Conservation (phyloP, 2,113 vertebrate genomes). For the Calonectris borealis region DNA sequence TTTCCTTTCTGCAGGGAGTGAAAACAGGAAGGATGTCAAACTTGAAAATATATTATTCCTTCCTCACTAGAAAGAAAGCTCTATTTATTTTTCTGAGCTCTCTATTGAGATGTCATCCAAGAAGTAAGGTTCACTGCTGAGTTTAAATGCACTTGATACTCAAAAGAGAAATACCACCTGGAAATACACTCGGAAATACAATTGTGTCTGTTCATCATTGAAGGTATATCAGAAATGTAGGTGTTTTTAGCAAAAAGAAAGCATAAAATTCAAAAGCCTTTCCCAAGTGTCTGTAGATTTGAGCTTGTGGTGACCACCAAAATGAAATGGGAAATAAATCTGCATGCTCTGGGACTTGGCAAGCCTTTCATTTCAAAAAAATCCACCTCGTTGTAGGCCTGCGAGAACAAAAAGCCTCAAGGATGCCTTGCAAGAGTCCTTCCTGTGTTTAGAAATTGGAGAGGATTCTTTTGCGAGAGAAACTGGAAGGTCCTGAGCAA, state of each 20-base stretch:
- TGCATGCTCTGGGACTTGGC: not conserved
- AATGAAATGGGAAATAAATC: not conserved
- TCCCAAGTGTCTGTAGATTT: not conserved
- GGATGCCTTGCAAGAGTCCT: not conserved
- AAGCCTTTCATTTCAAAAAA: not conserved
- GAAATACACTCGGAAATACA: not conserved
- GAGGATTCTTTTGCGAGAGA: not conserved
- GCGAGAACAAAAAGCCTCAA: not conserved
- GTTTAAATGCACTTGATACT: constrained; percentile 22
- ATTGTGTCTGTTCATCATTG: not conserved
- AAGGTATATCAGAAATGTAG: not conserved
- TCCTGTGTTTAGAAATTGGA: not conserved
- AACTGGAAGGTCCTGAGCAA: not conserved
- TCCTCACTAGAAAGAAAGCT: constrained; percentile 21
- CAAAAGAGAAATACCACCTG: not conserved
- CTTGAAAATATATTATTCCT: constrained; percentile 32
- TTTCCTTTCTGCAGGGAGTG: not conserved
- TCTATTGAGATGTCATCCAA: constrained; percentile 44
- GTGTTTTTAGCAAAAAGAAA: not conserved
- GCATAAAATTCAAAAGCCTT: not conserved
- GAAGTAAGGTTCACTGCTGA: constrained; percentile 31
- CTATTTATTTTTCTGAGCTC: constrained; percentile 48
- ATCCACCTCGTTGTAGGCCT: not conserved
- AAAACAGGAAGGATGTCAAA: constrained; percentile 9
- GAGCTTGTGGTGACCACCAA: not conserved